A percentile compares a stretch with the other conserved stretches of the same genome.
These are phyloP conservation scores for Trilocha varians DNA, from an alignment of 2,888 invertebrate genomes.

Conservation along the genomic window DNA sequence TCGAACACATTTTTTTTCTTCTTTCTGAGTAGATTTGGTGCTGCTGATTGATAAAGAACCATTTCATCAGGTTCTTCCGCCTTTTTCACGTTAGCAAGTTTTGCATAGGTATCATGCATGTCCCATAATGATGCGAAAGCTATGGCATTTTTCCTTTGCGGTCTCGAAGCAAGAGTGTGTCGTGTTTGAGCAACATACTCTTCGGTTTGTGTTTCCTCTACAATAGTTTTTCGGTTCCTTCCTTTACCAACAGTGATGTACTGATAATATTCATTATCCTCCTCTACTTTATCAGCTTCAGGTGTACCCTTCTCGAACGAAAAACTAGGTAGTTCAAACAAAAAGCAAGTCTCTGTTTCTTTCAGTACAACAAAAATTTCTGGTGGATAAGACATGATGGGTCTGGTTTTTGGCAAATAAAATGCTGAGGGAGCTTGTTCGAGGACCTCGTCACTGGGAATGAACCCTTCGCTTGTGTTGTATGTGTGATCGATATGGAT, in stretches of 20 bases:
- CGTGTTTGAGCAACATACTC: constrained; percentile 75
- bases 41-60: constrained; percentile 57
- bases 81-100: constrained; percentile 36
- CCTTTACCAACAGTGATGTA: constrained; percentile 79
- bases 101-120: constrained; percentile 80
- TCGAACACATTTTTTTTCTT: constrained; percentile 24
- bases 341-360: constrained; percentile 77
- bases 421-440: constrained; percentile 56
- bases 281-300: constrained; percentile 72
- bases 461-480: constrained; percentile 49
- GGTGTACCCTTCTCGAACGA: constrained; percentile 74
- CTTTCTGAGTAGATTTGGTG: constrained; percentile 39
- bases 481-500: constrained; percentile 64
- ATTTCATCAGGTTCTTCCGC: constrained; percentile 56
- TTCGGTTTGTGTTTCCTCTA: constrained; percentile 81
- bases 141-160: constrained; percentile 68
- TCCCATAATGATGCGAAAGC: constrained; percentile 84
- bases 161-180: constrained; percentile 73
- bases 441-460: constrained; percentile 29
- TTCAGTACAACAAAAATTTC: constrained; percentile 75
- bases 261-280: constrained; percentile 78
- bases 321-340: constrained; percentile 77
- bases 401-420: constrained; percentile 42
- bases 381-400: constrained; percentile 58
- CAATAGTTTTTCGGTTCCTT: constrained; percentile 76